These are phyloP conservation scores for Myotis vivesi DNA, from an alignment of 2,797 vertebrate species.

Conservation along the genomic window DNA sequence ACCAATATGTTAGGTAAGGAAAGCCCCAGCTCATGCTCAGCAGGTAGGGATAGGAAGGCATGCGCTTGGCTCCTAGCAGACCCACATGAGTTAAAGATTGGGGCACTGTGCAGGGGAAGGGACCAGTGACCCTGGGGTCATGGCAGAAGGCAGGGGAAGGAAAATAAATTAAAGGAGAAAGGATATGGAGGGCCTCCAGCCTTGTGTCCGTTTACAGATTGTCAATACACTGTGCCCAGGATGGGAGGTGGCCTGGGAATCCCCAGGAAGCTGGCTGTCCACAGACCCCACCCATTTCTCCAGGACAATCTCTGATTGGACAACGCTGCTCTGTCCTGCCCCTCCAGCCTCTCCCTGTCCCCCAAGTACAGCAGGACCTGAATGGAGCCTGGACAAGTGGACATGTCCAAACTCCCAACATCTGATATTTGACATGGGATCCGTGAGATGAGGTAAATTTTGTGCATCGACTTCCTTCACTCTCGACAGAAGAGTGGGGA, in stretches of 20 bases:
- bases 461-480: constrained; percentile 72
- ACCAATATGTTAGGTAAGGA: background rate
- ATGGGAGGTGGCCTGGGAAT: constrained; percentile 41
- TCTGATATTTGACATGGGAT: constrained; percentile 75
- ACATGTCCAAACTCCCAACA: constrained; percentile 54
- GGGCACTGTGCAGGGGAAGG: constrained; percentile 7
- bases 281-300: constrained; percentile 52
- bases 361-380: constrained; percentile 81
- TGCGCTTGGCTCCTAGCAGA: background rate
- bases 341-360: constrained; percentile 49
- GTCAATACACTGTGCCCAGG: constrained; percentile 79
- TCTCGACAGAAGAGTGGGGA: constrained; percentile 14
- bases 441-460: constrained; percentile 83
- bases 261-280: constrained; percentile 52
- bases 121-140: constrained; percentile 27
- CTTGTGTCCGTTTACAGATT: constrained; percentile 79
- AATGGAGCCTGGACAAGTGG: constrained; percentile 73
- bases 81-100: background rate
- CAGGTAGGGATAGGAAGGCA: background rate
- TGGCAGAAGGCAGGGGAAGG: background rate
- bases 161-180: constrained; percentile 68
- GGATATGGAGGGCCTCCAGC: constrained; percentile 56
- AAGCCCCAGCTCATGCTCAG: background rate
- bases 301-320: constrained; percentile 85
- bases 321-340: constrained; percentile 76